Percentiles rank a stretch among this genome's conserved stretches.
These are phyloP conservation scores for Sabatieria punctata DNA, from an alignment of 2,888 invertebrate genomes.

Conservation along the genomic window DNA sequence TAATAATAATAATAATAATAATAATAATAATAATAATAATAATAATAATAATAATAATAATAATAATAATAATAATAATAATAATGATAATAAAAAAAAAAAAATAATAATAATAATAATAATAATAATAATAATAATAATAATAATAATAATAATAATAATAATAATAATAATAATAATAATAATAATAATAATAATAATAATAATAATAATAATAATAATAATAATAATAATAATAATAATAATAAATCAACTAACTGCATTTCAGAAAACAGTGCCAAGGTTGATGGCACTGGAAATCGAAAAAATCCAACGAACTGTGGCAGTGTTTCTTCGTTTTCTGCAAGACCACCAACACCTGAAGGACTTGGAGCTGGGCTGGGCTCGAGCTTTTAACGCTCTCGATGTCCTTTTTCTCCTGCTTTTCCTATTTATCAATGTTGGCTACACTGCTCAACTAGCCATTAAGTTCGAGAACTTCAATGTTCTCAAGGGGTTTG, in stretches of 20 bases:
- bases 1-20: neutral
- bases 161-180: conserved; percentile 3
- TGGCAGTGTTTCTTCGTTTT: too few species aligned
- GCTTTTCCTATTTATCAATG: too few species aligned
- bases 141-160: conserved; percentile 3
- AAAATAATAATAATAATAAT: conserved; percentile 3
- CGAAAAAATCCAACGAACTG: neutral
- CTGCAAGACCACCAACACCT: too few species aligned
- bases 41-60: conserved; percentile 2
- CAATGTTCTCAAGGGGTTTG: too few species aligned
- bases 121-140: conserved; percentile 3
- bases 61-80: conserved; percentile 2
- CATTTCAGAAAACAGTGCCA: neutral
- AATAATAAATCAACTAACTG: neutral
- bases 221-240: conserved; percentile 2
- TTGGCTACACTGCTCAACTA: too few species aligned
- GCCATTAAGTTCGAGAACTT: too few species aligned
- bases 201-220: conserved; percentile 3
- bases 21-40: conserved; percentile 1
- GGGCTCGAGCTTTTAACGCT: too few species aligned
- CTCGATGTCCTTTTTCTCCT: too few species aligned
- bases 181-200: conserved; percentile 3
- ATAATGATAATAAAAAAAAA: conserved; percentile 2
- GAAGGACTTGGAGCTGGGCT: too few species aligned
- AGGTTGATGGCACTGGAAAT: neutral